Base-by-base conservation (phyloP, 2,113 vertebrate genomes). In the human region DNA sequence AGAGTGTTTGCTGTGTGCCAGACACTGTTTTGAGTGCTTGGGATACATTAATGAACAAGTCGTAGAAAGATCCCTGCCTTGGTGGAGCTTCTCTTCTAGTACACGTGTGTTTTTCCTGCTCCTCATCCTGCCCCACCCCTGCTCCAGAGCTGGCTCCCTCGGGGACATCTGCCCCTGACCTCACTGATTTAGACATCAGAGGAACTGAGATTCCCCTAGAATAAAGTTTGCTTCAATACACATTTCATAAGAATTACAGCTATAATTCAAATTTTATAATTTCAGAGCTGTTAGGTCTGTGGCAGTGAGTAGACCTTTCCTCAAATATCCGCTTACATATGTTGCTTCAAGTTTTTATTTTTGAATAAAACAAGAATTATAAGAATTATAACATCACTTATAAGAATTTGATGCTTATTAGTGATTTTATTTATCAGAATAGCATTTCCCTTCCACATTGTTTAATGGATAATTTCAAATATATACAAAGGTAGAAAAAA, bases 251-350 rank as follows among this genome's bases (percentile, higher is more conserved):
- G 27, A 64, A 64, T 64, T 64, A 64, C 30, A 64, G 61, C 61
- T 64, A 64, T 64, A 64, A 64, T 64, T 64, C 27, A 64, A 32
- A 64, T 64, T 32, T 32, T 30, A 32, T 13, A 13, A 64, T 64
- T 64, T 99, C 97, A 99, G 99, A 98, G 99, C 99, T 6, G 99
- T 99, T 57, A 99, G 99, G 93, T 99, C 99, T 96, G 99, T 99
- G 38, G 99, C 99, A 9, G 99, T 99, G 98, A 99, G 99, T 99
- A 87, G 30, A 93, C 94, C 94, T 73, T 40, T 78, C 59, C 11
- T 79, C 11, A 32, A 73, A 81, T 45, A 89, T 11, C 30, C 32
- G 64, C 59, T 64, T 93, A 45, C 5, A 3, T 90, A 35, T 90
- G 55, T 84, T 80, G 32, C 89, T 92, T 94, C 35, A 59, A 22